Evolutionary conservation across 2,797 vertebrate species (phyloP), one percentile per base, ranked within the genome.

Genomic region (Okamejei kenojei): DNA sequence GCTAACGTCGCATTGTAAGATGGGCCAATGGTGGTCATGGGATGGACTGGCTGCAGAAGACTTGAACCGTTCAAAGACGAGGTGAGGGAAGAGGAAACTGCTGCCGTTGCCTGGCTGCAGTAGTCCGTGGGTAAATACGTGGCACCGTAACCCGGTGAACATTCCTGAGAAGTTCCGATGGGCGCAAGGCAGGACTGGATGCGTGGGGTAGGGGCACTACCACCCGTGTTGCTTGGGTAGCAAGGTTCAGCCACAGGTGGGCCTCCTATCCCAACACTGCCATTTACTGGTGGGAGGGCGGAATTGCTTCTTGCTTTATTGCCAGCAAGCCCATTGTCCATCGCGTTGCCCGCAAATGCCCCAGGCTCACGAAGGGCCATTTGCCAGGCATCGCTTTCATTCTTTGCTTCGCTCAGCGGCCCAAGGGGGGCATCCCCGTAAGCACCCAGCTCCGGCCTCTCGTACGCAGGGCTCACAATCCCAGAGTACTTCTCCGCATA

Each of bases 401-500:
- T 97, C 93, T 99, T 99, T 94, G 96, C 98, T 8, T 96, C 97
- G 0, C 97, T 97, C 82, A 98, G 95, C 7, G 96, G 93, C 58
- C 96, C 97, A 82, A 99, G 99, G 93, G 97, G 94, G 26, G 96
- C 97, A 68, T 99, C 98, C 15, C 97, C 95, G 74, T 98, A 99
- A 68, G 95, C 38, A 77, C 96, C 95, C 93, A 98, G 96, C n/a
- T 95, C 13, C 1, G 97, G 95, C 93, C 98, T 97, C 95, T 99
- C 98, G 93, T 99, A 99, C 13, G 99, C 97, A 0, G 97, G 96
- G 93, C 98, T 98, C 95, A 98, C 95, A 94, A 98, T 97, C 21
- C 98, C 97, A 0, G 98, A 97, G 94, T 99, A 99, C 95, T 99
- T 99, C 96, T 99, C 99, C 0, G 99, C 99, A 21, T 99, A 99